phyloP scores from a whole-genome alignment of 2,797 vertebrate genomes.

The Oryzias dopingdopingensis region DNA sequence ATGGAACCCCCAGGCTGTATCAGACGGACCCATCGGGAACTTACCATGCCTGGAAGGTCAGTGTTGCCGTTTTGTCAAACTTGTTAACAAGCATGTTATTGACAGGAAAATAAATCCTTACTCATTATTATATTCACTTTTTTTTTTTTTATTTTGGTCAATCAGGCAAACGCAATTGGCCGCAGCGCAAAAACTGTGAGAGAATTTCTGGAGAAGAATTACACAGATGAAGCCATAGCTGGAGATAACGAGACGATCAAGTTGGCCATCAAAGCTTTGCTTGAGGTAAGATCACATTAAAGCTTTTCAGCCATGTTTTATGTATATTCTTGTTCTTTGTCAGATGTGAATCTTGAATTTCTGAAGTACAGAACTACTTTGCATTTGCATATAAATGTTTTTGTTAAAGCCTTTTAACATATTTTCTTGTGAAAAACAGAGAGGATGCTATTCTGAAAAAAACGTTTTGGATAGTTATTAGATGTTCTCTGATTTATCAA shows the following conservation, averaged over 20 bases:
- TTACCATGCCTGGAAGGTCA: conserved; percentile 87
- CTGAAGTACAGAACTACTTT: not conserved
- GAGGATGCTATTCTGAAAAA: not conserved
- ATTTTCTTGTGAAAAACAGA: not conserved
- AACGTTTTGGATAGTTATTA: too few species aligned
- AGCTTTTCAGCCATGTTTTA: not conserved
- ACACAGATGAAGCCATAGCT: conserved; percentile 80
- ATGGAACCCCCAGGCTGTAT: conserved; percentile 82
- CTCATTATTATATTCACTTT: not conserved
- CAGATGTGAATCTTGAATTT: not conserved
- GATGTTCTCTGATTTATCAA: too few species aligned
- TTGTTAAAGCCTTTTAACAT: not conserved
- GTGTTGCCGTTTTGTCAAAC: conserved; percentile 1
- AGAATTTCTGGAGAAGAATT: conserved; percentile 87
- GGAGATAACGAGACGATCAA: conserved; percentile 81
- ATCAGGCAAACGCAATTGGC: conserved; percentile 82
- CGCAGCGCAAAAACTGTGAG: conserved; percentile 83
- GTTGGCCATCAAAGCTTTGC: conserved; percentile 83
- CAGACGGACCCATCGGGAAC: conserved; percentile 86
- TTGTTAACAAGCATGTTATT: not conserved
- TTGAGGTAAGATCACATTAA: conserved; percentile 76
- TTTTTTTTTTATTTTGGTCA: conserved; percentile 8
- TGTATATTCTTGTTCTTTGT: not conserved
- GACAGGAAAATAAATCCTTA: not conserved
- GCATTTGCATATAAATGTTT: not conserved